Evolutionary conservation across 2,113 vertebrate genomes (phyloP), one percentile per base, ranked within the genome.

Genomic region (Catharus bicknelli): DNA sequence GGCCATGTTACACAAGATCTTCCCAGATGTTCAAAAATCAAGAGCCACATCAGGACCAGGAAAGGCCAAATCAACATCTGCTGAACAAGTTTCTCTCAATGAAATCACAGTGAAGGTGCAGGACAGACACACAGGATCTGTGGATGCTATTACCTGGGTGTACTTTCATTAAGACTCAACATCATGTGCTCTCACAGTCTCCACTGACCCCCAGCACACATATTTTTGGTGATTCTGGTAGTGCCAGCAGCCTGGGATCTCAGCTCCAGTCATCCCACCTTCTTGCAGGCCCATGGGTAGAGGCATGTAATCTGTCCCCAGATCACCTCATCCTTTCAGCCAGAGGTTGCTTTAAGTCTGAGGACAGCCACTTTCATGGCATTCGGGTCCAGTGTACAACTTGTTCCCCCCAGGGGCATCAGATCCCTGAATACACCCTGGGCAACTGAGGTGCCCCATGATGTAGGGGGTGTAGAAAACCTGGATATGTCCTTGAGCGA

Each of bases 381-480:
- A 18, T 54, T 86, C 1, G 1, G 22, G 38, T 66, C 47, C 61
- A 83, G 5, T 0, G 0, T 58, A 43, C 47, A 61, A 11, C 38
- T 66, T 73, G 11, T 13, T 70, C 17, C 54, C 15, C 22, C 7
- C 7, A 17, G 42, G 22, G 81, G 13, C 4, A 0, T 50, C 50
- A 80, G 21, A 57, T 23, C 42, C 61, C 55, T 42, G 20, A 47
- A 57, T 32, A 69, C 45, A 45, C 15, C 38, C 25, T n/a, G 73
- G 51, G 34, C 26, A 86, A 29, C 26, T 13, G 34, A 64, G 61
- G 0, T 67, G 57, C 30, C 36, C 40, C 1, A 0, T 11, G 17
- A 16, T 62, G 16, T 0, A 3, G 13, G n/a, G 2, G 1, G 1
- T n/a, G 16, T 34, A 17, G 10, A 12, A 74, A 81, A 26, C 22